Evolutionary conservation across 2,113 vertebrate species (phyloP).

Genomic region (Alectura lathami): DNA sequence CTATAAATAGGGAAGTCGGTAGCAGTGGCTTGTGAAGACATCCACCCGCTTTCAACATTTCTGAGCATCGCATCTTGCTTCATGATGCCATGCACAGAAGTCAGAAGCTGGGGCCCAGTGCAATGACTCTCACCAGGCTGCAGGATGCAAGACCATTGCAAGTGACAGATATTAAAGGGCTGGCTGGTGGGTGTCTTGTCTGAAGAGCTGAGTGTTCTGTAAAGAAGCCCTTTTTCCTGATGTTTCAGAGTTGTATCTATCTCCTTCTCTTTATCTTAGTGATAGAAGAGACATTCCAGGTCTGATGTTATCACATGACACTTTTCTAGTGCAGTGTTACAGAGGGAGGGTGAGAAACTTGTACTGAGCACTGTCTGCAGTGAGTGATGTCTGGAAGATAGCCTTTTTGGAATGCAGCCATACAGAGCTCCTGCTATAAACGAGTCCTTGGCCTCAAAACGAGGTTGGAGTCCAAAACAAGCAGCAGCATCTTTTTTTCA

Average conservation of each 20-base stretch:
- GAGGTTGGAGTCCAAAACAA: neutral
- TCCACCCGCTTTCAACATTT: neutral
- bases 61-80: neutral
- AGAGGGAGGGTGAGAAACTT: neutral
- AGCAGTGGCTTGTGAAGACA: neutral
- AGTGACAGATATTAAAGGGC: neutral
- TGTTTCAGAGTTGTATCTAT: neutral
- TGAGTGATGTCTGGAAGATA: neutral
- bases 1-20: neutral
- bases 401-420: neutral
- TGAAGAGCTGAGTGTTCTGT: neutral
- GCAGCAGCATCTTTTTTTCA: neutral
- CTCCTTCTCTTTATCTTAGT: neutral
- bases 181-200: neutral
- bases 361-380: neutral
- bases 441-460: neutral
- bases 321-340: neutral
- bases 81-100: neutral
- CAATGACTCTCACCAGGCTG: neutral
- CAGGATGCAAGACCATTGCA: neutral
- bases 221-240: neutral
- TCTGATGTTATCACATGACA: rapidly evolving
- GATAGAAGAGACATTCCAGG: neutral
- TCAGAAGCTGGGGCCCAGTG: neutral
- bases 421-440: neutral